Evolutionary conservation across 2,113 vertebrate species (phyloP).

Genomic region (Thinocorus orbignyianus): DNA sequence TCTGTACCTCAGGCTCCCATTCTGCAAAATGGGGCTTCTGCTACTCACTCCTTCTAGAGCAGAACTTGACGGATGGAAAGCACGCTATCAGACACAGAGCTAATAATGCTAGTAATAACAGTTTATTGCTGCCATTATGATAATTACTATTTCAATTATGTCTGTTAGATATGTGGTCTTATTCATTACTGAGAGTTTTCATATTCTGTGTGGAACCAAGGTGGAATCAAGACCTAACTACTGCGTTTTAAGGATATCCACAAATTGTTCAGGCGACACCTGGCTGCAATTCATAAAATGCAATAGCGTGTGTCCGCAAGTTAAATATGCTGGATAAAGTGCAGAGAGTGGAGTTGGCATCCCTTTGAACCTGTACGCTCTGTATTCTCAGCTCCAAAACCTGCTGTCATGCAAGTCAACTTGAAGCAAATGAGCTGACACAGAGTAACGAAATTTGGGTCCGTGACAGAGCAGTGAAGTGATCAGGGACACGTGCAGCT

Average conservation of each 20-base stretch:
- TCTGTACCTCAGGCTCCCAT: neutral
- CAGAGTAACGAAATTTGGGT: neutral
- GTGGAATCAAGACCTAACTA: neutral
- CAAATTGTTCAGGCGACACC: neutral
- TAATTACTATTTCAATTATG: constrained; percentile 27
- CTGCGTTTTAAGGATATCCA: neutral
- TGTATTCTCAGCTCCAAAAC: neutral
- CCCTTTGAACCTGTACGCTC: neutral
- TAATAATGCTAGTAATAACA: constrained; percentile 9
- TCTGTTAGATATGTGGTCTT: neutral
- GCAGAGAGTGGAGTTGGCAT: neutral
- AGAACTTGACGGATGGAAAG: neutral
- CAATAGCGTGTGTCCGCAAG: neutral
- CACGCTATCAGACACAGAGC: neutral
- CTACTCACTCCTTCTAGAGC: neutral
- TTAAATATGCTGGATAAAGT: neutral
- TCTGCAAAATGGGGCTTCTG: neutral
- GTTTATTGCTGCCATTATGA: neutral
- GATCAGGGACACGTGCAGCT: neutral
- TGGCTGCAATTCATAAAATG: neutral
- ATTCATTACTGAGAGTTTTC: neutral
- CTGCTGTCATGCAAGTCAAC: neutral
- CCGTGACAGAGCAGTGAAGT: neutral
- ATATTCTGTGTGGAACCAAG: neutral
- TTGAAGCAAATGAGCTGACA: neutral